Evolutionary conservation across 2,113 vertebrate genomes (phyloP).

Genomic region (Microcebus ravelobensis): DNA sequence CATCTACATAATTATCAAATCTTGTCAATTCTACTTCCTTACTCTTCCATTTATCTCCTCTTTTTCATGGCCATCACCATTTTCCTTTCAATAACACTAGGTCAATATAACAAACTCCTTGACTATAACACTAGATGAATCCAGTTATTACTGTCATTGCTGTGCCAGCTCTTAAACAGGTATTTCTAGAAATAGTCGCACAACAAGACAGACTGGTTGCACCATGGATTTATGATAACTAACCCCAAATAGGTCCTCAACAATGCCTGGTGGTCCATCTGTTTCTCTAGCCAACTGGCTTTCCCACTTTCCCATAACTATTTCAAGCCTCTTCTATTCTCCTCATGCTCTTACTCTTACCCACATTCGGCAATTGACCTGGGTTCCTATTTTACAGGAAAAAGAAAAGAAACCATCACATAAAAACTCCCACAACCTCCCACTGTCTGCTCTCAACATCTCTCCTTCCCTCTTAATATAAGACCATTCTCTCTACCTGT

Average conservation of each 20-base stretch:
- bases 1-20: background rate
- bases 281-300: background rate
- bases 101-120: background rate
- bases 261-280: background rate
- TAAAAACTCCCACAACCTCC: background rate
- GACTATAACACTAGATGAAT: background rate
- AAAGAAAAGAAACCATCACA: background rate
- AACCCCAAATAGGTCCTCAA: background rate
- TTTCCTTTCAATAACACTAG: conserved; percentile 14
- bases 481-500: background rate
- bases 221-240: background rate
- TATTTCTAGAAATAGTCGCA: background rate
- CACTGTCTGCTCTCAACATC: background rate
- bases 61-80: background rate
- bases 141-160: background rate
- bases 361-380: background rate
- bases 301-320: background rate
- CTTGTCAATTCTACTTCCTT: background rate
- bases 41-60: background rate
- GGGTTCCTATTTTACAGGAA: conserved; percentile 1
- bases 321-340: background rate
- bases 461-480: background rate
- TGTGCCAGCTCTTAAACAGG: background rate
- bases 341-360: background rate
- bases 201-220: background rate